Evolutionary conservation across 2,888 invertebrate species (phyloP), one percentile per base, ranked within the genome.

Genomic region (Orthosia cruda): DNA sequence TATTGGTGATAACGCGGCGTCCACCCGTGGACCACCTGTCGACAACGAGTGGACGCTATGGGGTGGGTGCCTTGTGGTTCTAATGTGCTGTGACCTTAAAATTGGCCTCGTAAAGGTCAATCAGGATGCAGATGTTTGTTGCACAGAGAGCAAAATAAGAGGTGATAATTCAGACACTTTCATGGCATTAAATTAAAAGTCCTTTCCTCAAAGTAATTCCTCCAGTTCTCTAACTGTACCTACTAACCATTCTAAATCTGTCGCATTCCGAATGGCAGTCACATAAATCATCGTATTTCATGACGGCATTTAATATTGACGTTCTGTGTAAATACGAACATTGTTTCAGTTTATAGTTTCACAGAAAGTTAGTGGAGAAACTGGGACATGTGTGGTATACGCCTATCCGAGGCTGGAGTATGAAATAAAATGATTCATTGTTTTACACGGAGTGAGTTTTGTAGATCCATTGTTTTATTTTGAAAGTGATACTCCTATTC

Each of bases 291-390:
- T 63, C 32, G 49, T 58, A 76, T 84, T 85, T 82, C 78, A 82
- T 77, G 68, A 70, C 76, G 32, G 57, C 65, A 66, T 84, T 74
- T 73, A 77, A 68, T 67, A 82, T 69, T 67, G 75, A 76, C 74
- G 73, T 84, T 82, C 75, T 7, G 62, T 77, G 79, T 77, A 74
- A 83, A 77, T 76, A 75, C 83, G 58, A 65, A 84, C 87, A 84
- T 77, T 84, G 84, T 85, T 79, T 65, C 65, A 59, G 80, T 86
- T 85, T 74, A 82, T 79, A 84, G 80, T 86, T 87, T 57, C 64
- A 77, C 69, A 65, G 71, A 75, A 87, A 84, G 71, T 78, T 82
- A 9, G 59, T 49, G 32, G 40, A 45, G 9, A 57, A 80, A 74
- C 52, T 57, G 20, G 62, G 52, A 80, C 77, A 78, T 58, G 65